Evolutionary conservation across 2,113 vertebrate genomes (phyloP).

Genomic region (Crocuta crocuta): DNA sequence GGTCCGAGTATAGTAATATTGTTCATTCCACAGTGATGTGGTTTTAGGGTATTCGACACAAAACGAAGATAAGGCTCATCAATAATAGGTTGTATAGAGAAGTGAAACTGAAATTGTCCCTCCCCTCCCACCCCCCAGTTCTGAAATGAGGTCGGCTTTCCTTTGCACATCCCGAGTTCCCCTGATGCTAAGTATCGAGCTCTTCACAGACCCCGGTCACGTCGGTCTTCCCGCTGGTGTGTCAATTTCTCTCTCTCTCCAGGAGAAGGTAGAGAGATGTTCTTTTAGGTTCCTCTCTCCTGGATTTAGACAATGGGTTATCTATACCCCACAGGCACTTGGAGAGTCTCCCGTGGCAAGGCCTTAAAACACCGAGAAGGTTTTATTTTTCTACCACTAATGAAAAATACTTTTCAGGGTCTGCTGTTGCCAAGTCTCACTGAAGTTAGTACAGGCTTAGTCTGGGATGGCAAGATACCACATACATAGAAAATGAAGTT

Average conservation of each 20-base stretch:
- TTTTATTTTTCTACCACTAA: constrained; percentile 38
- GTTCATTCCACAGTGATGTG: constrained; percentile 12
- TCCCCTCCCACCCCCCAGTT: not conserved
- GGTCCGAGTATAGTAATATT: not conserved
- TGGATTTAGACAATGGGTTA: not conserved
- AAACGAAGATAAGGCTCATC: not conserved
- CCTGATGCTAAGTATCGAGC: not conserved
- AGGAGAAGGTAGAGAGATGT: not conserved
- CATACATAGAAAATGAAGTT: constrained; percentile 47
- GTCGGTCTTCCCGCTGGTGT: not conserved
- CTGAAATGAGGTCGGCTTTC: not conserved
- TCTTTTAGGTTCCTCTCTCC: not conserved
- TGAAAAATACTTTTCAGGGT: constrained; percentile 57
- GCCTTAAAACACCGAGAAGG: constrained; percentile 25
- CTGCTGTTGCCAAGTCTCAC: constrained; percentile 3
- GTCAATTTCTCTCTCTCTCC: no score
- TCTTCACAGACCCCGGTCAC: not conserved
- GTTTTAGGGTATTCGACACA: not conserved
- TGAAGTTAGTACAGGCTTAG: not conserved
- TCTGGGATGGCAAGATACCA: constrained; percentile 11
- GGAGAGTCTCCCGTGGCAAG: not conserved
- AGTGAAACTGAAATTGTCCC: not conserved
- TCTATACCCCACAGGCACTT: not conserved
- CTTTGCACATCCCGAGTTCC: not conserved
- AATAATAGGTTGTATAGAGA: not conserved